These are phyloP conservation scores for Ptiloglossa arizonensis DNA, from an alignment of 1,140 invertebrate species.

Conservation along the genomic window DNA sequence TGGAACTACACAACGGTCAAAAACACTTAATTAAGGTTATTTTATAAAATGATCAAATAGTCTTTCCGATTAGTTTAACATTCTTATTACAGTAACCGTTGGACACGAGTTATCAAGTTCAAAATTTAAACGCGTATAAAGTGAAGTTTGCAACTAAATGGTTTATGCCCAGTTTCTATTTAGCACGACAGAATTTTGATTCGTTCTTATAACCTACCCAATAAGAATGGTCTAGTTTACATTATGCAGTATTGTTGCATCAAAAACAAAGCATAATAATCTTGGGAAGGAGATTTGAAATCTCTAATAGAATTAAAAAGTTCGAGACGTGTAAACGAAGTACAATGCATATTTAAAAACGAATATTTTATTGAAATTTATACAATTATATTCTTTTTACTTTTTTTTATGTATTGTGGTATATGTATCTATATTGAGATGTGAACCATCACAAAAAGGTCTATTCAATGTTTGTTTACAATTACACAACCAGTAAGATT, in stretches of 20 bases:
- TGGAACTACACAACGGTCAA: background rate
- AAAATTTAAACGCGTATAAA: conserved; percentile 19
- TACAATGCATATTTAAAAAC: background rate
- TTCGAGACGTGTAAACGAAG: background rate
- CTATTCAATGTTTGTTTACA: conserved; percentile 97
- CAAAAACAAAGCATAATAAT: background rate
- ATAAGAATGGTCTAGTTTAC: background rate
- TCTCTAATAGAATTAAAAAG: background rate
- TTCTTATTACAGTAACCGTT: background rate
- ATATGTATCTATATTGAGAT: conserved; percentile 89
- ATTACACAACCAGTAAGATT: conserved; percentile 98
- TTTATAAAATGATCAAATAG: background rate
- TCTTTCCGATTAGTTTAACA: background rate
- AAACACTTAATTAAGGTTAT: background rate
- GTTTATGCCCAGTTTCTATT: background rate
- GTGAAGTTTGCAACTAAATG: conserved; percentile 4
- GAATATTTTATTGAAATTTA: background rate
- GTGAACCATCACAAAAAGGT: conserved; percentile 99
- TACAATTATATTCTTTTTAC: background rate
- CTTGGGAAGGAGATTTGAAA: background rate
- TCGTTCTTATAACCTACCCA: background rate
- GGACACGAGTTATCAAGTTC: background rate
- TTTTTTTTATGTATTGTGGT: conserved; percentile 83
- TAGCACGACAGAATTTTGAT: background rate
- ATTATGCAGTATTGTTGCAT: too few relatives aligned